Percentiles rank a stretch among this genome's conserved stretches.
Evolutionary conservation across 1,140 invertebrate species (phyloP).

Genomic region (Panagrolaimus sp.): DNA sequence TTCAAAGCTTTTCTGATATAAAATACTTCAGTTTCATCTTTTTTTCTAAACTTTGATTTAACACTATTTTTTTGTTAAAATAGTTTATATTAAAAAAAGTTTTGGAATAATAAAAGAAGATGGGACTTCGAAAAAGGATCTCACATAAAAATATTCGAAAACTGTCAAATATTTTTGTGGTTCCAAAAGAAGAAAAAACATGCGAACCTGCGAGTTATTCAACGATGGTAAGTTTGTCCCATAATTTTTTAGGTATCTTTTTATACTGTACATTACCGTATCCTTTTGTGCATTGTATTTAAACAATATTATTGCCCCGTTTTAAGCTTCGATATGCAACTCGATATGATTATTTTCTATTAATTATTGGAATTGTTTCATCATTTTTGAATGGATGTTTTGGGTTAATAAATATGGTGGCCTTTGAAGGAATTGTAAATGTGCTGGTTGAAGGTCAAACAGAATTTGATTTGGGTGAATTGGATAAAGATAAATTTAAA

Average conservation of each 20-base stretch:
- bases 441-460: background rate
- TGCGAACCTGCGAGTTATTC: background rate
- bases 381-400: constrained; percentile 27
- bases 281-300: too few species aligned
- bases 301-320: too few species aligned
- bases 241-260: too few species aligned
- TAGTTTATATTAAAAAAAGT: too few species aligned
- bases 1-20: too few species aligned
- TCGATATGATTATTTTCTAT: constrained; percentile 33
- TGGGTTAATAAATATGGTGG: background rate
- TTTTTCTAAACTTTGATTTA: too few species aligned
- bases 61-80: too few species aligned
- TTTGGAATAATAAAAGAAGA: too few species aligned
- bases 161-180: background rate
- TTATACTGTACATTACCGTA: too few species aligned
- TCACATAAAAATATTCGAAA: too few species aligned
- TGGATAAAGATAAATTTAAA: constrained; percentile 34
- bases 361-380: constrained; percentile 26
- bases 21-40: too few species aligned
- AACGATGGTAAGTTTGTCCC: background rate
- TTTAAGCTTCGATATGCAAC: constrained; percentile 45
- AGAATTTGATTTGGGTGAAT: background rate
- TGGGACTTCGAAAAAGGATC: too few species aligned
- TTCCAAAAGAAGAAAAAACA: background rate
- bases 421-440: constrained; percentile 9